phyloP scores from a whole-genome alignment of 2,113 vertebrate species.

The Seriola rivoliana region DNA sequence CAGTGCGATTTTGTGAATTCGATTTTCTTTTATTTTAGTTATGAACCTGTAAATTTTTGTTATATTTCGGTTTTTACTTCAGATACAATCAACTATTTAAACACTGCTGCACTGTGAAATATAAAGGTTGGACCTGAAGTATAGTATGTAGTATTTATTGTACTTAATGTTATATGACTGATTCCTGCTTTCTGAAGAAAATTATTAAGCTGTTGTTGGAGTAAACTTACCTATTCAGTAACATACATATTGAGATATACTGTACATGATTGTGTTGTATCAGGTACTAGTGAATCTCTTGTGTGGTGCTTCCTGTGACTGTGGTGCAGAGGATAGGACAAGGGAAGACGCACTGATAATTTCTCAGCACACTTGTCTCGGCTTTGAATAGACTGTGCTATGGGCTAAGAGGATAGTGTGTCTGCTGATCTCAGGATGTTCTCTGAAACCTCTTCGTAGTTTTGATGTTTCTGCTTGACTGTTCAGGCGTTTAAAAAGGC shows the following conservation, averaged over 20 bases:
- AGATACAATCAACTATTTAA: neutral
- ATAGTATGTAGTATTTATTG: no score
- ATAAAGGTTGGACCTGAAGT: neutral
- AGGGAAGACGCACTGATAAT: neutral
- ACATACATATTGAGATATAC: neutral
- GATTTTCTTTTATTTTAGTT: neutral
- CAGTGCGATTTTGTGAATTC: no score
- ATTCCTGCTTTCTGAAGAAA: neutral
- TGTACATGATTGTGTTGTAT: neutral
- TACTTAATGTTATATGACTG: neutral
- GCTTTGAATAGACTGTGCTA: neutral
- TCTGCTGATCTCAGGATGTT: slow-evolving; percentile 24
- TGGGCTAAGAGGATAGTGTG: neutral
- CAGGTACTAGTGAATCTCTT: neutral
- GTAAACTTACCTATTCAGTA: neutral
- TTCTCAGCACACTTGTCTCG: neutral
- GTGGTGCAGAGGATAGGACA: neutral
- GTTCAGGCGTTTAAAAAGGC: slow-evolving; percentile 7
- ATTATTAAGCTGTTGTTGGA: neutral
- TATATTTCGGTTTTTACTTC: neutral
- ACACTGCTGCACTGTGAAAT: neutral
- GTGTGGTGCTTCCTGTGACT: neutral
- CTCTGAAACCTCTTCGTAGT: slow-evolving; percentile 17
- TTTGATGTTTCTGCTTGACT: slow-evolving; percentile 19
- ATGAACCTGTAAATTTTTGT: neutral